phyloP scores from a whole-genome alignment of 35 echinoderm and acorn worm species.

The Hemicentrotus pulcherrimus region DNA sequence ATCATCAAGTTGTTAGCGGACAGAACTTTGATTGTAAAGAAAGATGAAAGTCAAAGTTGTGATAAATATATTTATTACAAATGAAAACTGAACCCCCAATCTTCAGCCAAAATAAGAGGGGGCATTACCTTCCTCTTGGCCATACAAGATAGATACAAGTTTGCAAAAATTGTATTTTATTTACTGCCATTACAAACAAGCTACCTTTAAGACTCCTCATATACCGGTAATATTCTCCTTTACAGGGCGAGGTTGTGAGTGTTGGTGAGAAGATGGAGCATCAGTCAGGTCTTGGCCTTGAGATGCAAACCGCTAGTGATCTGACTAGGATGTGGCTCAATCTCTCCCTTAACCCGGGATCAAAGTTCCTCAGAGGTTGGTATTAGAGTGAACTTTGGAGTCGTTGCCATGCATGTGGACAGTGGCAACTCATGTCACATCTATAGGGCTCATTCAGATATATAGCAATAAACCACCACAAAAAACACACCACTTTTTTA shows the following conservation, averaged over 20 bases:
- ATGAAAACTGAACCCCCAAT: too few species aligned
- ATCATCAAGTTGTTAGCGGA: not conserved
- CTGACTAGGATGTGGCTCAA: conserved; percentile 66
- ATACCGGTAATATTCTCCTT: too few species aligned
- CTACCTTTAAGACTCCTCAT: too few species aligned
- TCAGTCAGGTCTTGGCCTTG: conserved; percentile 74
- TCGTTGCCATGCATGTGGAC: too few species aligned
- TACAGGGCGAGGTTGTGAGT: conserved; percentile 57
- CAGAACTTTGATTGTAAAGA: not conserved
- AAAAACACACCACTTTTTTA: too few species aligned
- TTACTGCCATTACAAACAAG: too few species aligned
- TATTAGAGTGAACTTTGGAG: not conserved
- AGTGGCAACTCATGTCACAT: too few species aligned
- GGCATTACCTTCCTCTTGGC: not conserved
- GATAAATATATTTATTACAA: not conserved
- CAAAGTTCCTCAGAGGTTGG: conserved; percentile 74
- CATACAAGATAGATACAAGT: not conserved
- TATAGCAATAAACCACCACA: too few species aligned
- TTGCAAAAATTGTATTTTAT: too few species aligned
- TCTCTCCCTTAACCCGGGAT: conserved; percentile 62
- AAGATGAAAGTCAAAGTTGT: not conserved
- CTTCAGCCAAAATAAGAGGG: too few species aligned
- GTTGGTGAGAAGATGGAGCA: conserved; percentile 65
- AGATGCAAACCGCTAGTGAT: conserved; percentile 70
- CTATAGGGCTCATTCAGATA: too few species aligned